Evolutionary conservation across 2,888 invertebrate genomes (phyloP), one percentile per base, ranked within the genome.

Genomic region (Tolmerus cingulatus): DNA sequence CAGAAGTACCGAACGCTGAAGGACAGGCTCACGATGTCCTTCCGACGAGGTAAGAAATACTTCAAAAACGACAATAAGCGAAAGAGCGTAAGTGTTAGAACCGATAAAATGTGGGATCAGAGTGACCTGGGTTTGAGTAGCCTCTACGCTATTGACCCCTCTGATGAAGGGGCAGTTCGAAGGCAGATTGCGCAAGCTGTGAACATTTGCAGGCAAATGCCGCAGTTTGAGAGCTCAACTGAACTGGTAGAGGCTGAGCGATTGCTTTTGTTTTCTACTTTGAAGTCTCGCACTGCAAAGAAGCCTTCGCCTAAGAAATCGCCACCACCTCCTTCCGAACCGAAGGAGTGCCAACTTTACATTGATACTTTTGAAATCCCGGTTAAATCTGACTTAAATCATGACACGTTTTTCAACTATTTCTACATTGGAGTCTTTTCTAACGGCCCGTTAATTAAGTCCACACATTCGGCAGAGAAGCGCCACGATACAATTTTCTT

Each of bases 221-320:
- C 93, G 9, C 93, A 93, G 88, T 92, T 94, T 88, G 91, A 92
- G 82, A 91, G 91, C 14, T 93, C 94, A n/a, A 89, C 91, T 0
- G 94, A 94, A 90, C 93, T 93, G 90, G 92, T 94, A 0, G 94
- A 94, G 89, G 94, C 93, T 0, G 94, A 94, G 89, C 91, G 93
- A 2, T 90, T 93, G 27, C 89, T 94, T 9, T 89, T 94, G 2
- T 90, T 93, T 87, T 93, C 93, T 5, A 89, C 91, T 2, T 87
- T 93, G 23, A 90, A 90, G 43, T 89, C 88, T 5, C 87, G 86
- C 23, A 55, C 43, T 77, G 81, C 43, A 46, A 12, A 78, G 27
- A 34, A 19, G 27, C 46, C 55, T 34, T n/a, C 86, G 34, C 86
- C 86, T 2, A 86, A 78, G 16, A 57, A 77, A 43, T 1, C 55